phyloP scores from a whole-genome alignment of 2,888 invertebrate genomes.

The Tribolium freemani region DNA sequence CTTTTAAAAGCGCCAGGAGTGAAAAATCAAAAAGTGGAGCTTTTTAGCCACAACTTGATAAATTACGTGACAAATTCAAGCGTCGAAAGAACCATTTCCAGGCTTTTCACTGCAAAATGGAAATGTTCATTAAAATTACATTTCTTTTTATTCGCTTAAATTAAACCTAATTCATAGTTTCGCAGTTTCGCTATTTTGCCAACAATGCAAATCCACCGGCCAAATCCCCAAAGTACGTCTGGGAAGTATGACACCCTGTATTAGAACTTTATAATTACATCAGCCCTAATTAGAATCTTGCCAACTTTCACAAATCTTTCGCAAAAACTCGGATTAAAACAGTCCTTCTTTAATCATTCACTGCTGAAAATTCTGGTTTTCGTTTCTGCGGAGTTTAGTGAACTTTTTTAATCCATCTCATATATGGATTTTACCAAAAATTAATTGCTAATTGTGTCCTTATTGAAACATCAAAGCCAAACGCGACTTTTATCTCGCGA shows the following conservation, averaged over 20 bases:
- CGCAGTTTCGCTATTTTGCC: background rate
- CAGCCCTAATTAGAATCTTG: slow-evolving; percentile 2
- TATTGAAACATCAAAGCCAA: background rate
- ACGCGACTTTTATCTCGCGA: background rate
- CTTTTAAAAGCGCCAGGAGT: too few relatives aligned
- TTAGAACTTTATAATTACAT: slow-evolving; percentile 7
- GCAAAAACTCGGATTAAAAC: background rate
- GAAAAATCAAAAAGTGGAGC: too few relatives aligned
- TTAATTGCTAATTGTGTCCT: background rate
- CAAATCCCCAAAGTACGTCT: background rate
- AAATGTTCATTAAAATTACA: background rate
- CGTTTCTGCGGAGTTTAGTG: background rate
- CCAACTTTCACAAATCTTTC: slow-evolving; percentile 1
- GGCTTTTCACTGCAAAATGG: background rate
- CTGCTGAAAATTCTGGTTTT: background rate
- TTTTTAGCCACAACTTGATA: too few relatives aligned
- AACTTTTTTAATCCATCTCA: background rate
- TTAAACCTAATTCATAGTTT: background rate
- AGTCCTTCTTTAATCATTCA: background rate
- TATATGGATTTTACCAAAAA: background rate
- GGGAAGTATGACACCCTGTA: background rate
- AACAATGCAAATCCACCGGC: background rate
- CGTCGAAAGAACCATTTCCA: background rate
- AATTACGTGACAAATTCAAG: too few relatives aligned
- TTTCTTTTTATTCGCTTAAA: background rate